Base-by-base conservation (phyloP, 2,888 invertebrate genomes). In the Dynastes hyllus region DNA sequence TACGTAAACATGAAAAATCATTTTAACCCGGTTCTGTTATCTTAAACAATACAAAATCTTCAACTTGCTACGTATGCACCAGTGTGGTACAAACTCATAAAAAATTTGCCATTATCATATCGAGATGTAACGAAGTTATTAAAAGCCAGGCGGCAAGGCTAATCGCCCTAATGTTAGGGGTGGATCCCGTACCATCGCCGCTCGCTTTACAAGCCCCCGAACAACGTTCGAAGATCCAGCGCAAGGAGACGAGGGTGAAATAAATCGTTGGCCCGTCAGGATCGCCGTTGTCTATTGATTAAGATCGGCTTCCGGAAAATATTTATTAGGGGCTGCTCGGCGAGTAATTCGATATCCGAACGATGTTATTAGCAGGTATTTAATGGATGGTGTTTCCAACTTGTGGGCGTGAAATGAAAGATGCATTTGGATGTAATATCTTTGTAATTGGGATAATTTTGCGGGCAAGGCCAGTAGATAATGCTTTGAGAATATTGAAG, bases 161-260 rank as follows among this genome's bases (percentile, higher is more conserved):
- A 88, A 88, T 88, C 88, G 87, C 84, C 81, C 85, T 88, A 88
- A 88, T 88, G 88, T 84, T 85, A 85, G 86, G 88, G 88, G 88
- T 85, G 87, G 87, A 85, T 84, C 83, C 78, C 79, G 45, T 11
- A 45, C 1, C 55, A 77, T 80, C 82, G 81, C 79, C 80, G 81
- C 81, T 83, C 82, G 82, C 79, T 81, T 79, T 81, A 78, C 79
- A 80, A 83, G 16, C 22, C 82, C 83, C 83, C 82, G 80, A 76
- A 77, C 76, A 37, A 29, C 22, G 66, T 2, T 22, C 16, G 27
- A 9, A n/a, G 22, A 22, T 16, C 16, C n/a, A 61, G 40, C 16
- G 27, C 22, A 40, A 16, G 73, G 8, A 22, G 45, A n/a, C 70
- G 58, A 73, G 55, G 58, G 73, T n/a, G 37, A 45, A 40, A 29